Percentiles rank a stretch among this genome's conserved stretches.
These are phyloP conservation scores for Toxotes jaculatrix DNA, from an alignment of 2,113 vertebrate genomes.

Conservation along the genomic window DNA sequence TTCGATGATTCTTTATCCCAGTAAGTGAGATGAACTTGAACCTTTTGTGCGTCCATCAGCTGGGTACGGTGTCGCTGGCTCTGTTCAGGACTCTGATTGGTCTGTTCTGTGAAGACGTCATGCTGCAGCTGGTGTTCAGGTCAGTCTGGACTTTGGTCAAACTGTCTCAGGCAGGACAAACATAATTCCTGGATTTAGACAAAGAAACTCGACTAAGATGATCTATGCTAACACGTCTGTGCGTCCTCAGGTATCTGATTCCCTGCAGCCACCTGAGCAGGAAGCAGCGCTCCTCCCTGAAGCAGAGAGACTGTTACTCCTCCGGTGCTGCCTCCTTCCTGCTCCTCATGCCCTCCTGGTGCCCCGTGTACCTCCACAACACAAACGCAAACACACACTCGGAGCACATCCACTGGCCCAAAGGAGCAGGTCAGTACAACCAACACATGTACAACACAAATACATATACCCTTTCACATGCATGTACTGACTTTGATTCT, in stretches of 20 bases:
- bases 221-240: neutral
- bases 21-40: neutral
- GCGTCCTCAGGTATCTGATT: constrained; percentile 89
- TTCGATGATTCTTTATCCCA: neutral
- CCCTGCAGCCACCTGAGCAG: constrained; percentile 91
- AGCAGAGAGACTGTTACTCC: constrained; percentile 90
- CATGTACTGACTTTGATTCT: neutral
- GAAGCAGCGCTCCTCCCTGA: constrained; percentile 85
- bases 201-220: too few species aligned
- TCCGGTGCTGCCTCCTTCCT: constrained; percentile 90
- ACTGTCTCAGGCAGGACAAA: too few species aligned
- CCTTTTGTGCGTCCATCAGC: constrained; percentile 73
- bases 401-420: constrained; percentile 91
- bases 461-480: accelerated
- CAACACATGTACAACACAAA: neutral
- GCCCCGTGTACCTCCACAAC: constrained; percentile 80
- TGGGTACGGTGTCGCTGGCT: constrained; percentile 95
- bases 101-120: constrained; percentile 97
- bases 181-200: too few species aligned
- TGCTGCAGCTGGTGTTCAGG: constrained; percentile 96
- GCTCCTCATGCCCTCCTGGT: constrained; percentile 90
- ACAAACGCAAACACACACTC: constrained; percentile 64
- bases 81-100: constrained; percentile 95
- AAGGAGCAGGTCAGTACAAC: constrained; percentile 72
- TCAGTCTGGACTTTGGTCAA: constrained; percentile 60